These are phyloP conservation scores for Phenacoccus solenopsis DNA, from an alignment of 1,140 invertebrate genomes.

Conservation along the genomic window DNA sequence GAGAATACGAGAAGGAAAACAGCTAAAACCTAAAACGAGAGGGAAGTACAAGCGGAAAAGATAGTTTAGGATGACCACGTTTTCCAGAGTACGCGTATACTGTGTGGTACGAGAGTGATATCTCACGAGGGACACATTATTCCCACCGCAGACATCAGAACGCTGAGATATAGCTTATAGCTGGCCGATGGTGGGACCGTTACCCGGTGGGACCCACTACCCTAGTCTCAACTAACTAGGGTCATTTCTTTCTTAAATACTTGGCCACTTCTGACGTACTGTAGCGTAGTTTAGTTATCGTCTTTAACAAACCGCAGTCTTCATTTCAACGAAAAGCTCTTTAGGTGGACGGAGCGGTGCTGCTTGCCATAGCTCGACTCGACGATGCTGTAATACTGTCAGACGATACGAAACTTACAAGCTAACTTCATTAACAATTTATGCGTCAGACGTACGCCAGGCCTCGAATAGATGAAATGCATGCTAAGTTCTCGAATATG, in stretches of 20 bases:
- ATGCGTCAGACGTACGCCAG: too few species aligned
- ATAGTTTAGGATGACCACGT: background rate
- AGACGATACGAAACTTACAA: background rate
- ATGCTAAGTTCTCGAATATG: too few species aligned
- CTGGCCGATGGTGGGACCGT: background rate
- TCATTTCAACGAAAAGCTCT: background rate
- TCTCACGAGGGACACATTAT: constrained; percentile 9
- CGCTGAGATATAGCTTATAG: constrained; percentile 10
- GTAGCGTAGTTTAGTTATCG: background rate
- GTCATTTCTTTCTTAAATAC: constrained; percentile 13
- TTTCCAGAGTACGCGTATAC: background rate
- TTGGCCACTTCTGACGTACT: background rate
- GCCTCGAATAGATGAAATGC: too few species aligned
- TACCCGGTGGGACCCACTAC: constrained; percentile 9
- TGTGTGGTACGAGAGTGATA: constrained; percentile 7
- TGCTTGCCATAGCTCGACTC: too few species aligned
- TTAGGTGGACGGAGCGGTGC: background rate
- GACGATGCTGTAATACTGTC: background rate
- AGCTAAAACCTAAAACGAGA: too few species aligned
- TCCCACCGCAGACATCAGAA: constrained; percentile 10
- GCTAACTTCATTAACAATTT: background rate
- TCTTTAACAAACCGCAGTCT: constrained; percentile 8
- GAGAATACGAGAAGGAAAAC: background rate
- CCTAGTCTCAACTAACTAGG: background rate
- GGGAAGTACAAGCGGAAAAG: background rate